Percentiles rank a stretch among this genome's conserved stretches.
These are phyloP conservation scores for Falco peregrinus DNA, from an alignment of 2,797 vertebrate species.

Conservation along the genomic window DNA sequence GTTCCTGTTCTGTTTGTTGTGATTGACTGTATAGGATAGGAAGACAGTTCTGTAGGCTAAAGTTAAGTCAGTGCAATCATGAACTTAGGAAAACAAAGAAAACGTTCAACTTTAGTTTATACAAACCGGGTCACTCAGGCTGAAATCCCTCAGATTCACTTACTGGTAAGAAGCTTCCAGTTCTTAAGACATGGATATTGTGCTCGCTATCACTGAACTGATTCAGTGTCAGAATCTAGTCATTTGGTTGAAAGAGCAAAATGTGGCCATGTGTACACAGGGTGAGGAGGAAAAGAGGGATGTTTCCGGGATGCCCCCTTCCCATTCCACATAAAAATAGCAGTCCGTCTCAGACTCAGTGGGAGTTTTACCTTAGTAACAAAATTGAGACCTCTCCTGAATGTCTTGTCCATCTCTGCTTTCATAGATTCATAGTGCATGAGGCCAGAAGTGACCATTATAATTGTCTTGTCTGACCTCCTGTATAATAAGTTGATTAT, in stretches of 20 bases:
- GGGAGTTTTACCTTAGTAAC: neutral
- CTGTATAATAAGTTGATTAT: neutral
- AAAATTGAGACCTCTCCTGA: neutral
- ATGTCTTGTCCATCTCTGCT: neutral
- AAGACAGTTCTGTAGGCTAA: conserved; percentile 31
- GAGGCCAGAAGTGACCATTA: neutral
- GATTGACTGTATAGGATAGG: conserved; percentile 56
- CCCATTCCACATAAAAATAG: neutral
- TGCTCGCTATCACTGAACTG: accelerated
- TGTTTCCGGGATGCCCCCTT: neutral
- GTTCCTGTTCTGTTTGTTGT: conserved; percentile 51
- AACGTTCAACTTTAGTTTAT: neutral
- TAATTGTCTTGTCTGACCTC: neutral
- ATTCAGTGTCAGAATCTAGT: neutral
- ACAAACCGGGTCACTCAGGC: neutral
- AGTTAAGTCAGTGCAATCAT: conserved; percentile 59
- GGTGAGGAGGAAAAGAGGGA: neutral
- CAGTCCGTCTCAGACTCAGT: neutral
- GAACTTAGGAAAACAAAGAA: conserved; percentile 34
- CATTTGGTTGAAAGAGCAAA: neutral
- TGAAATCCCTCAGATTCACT: neutral
- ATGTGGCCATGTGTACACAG: too few species aligned
- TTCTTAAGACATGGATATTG: neutral
- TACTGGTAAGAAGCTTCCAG: neutral
- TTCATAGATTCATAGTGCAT: neutral